Conservation (phyloP, 2,113 vertebrate species). For the Neodontobutis hainanensis region DNA sequence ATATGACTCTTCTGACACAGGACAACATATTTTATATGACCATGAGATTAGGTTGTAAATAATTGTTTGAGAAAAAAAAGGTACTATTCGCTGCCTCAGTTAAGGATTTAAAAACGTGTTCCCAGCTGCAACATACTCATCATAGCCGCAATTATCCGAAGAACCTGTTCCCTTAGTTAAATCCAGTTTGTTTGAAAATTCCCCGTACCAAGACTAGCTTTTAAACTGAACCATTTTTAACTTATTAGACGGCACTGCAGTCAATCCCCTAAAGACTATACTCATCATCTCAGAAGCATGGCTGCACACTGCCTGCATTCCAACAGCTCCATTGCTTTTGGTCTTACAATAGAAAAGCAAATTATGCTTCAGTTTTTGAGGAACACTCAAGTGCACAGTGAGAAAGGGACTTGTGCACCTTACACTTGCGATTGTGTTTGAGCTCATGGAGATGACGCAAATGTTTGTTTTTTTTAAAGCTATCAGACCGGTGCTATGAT, state of each 20-base stretch:
- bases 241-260: constrained; percentile 1
- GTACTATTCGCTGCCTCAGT: not conserved
- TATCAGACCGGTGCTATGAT: constrained; percentile 16
- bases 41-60: no score
- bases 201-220: not conserved
- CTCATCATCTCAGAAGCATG: constrained; percentile 31
- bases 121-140: not conserved
- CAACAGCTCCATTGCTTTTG: constrained; percentile 26
- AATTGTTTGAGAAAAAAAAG: no score
- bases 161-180: not conserved
- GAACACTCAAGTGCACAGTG: constrained; percentile 13
- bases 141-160: not conserved
- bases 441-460: constrained; percentile 28
- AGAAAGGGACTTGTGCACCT: not conserved
- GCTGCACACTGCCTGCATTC: constrained; percentile 4
- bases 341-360: constrained; percentile 24
- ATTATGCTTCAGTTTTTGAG: constrained; percentile 27
- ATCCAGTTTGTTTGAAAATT: not conserved
- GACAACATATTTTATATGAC: no score
- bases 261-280: constrained; percentile 21
- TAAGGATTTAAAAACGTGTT: not conserved
- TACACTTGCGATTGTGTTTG: constrained; percentile 6
- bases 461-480: constrained; percentile 12
- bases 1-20: no score
- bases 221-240: not conserved